Percentiles rank a stretch among this genome's conserved stretches.
phyloP scores from a whole-genome alignment of 2,888 invertebrate species.

The Buathra laborator region DNA sequence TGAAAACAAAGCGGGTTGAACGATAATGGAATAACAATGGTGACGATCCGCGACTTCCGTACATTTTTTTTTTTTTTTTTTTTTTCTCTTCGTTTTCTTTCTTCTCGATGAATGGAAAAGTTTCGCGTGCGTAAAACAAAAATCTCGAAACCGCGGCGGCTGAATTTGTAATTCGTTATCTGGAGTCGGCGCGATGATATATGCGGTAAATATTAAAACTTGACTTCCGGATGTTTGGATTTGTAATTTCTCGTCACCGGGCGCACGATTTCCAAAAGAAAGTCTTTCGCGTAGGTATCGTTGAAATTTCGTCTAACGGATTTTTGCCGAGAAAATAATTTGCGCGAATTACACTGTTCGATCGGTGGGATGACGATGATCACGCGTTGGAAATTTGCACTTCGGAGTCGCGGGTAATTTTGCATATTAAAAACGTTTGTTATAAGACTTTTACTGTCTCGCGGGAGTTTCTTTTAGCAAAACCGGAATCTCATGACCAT shows the following conservation, averaged over 20 bases:
- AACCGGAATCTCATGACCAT: neutral
- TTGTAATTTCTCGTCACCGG: too few species aligned
- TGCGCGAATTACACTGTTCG: too few species aligned
- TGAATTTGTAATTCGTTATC: conserved; percentile 13
- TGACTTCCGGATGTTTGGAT: conserved; percentile 4
- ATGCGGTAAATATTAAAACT: too few species aligned
- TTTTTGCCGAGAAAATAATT: neutral
- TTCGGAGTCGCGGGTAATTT: too few species aligned
- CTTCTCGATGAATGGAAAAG: conserved; percentile 1
- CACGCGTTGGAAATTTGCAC: too few species aligned
- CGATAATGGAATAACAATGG: conserved; percentile 14
- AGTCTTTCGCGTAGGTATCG: conserved; percentile 1
- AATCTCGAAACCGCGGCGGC: neutral
- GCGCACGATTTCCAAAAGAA: conserved; percentile 37
- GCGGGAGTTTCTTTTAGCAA: conserved; percentile 8
- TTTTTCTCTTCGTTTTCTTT: neutral
- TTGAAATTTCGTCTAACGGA: conserved; percentile 16
- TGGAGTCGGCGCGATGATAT: too few species aligned
- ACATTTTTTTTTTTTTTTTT: conserved; percentile 1
- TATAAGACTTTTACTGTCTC: neutral
- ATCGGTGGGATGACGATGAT: too few species aligned
- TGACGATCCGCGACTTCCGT: neutral
- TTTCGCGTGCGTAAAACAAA: neutral
- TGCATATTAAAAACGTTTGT: too few species aligned
- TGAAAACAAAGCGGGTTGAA: conserved; percentile 3